Evolutionary conservation across 2,888 invertebrate species (phyloP).

Genomic region (Smittia sp.): DNA sequence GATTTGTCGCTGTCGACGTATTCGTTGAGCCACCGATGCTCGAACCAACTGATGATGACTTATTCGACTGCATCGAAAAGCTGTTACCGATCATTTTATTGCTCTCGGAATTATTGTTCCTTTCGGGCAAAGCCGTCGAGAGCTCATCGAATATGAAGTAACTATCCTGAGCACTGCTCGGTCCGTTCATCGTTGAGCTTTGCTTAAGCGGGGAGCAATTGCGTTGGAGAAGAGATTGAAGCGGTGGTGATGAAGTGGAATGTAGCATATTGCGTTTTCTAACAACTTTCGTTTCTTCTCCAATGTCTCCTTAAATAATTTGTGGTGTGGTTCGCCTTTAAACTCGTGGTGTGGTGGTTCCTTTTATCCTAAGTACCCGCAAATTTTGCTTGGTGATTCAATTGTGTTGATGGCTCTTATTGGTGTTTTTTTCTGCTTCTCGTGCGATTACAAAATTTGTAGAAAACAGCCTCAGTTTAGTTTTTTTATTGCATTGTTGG

Average conservation of each 20-base stretch:
- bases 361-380: slow-evolving; percentile 39
- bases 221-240: slow-evolving; percentile 43
- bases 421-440: background rate
- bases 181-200: slow-evolving; percentile 42
- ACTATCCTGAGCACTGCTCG: slow-evolving; percentile 41
- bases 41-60: slow-evolving; percentile 41
- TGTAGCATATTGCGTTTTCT: slow-evolving; percentile 30
- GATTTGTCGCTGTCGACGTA: slow-evolving; percentile 39
- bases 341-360: background rate
- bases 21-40: slow-evolving; percentile 40
- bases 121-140: slow-evolving; percentile 44
- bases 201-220: slow-evolving; percentile 40
- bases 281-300: background rate
- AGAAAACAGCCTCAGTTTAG: slow-evolving; percentile 31
- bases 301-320: slow-evolving; percentile 12
- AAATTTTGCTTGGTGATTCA: background rate
- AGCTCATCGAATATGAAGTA: slow-evolving; percentile 44
- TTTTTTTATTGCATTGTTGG: slow-evolving; percentile 32
- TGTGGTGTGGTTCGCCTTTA: background rate
- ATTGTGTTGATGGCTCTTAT: background rate
- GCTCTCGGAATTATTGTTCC: slow-evolving; percentile 43
- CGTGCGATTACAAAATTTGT: slow-evolving; percentile 15
- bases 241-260: slow-evolving; percentile 42
- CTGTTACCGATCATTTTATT: slow-evolving; percentile 42
- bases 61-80: slow-evolving; percentile 39